Evolutionary conservation across 2,113 vertebrate species (phyloP).

Genomic region (Tragelaphus strepsiceros): DNA sequence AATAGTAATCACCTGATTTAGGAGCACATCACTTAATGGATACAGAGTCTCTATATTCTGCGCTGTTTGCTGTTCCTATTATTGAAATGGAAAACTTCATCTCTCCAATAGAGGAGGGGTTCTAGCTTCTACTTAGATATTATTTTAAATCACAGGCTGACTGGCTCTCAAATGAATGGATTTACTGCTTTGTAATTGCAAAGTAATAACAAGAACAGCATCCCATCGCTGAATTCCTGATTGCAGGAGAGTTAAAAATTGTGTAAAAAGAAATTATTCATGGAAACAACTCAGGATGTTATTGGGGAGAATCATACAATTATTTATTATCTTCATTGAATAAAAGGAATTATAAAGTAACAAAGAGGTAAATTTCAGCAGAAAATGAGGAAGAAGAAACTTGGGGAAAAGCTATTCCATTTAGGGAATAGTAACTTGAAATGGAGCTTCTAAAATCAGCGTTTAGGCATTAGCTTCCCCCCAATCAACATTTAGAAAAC

Average conservation of each 20-base stretch:
- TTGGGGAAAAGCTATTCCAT: neutral
- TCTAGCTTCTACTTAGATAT: neutral
- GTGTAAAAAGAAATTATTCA: neutral
- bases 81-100: neutral
- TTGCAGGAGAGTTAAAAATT: slow-evolving; percentile 7
- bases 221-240: neutral
- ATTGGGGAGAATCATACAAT: neutral
- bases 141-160: neutral
- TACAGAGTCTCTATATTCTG: neutral
- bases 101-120: neutral
- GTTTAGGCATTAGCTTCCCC: neutral
- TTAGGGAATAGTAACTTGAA: slow-evolving; percentile 14
- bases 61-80: neutral
- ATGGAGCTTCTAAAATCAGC: neutral
- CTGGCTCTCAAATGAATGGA: neutral
- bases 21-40: neutral
- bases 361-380: slow-evolving; percentile 19
- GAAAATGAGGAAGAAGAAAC: slow-evolving; percentile 22
- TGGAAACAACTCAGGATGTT: neutral
- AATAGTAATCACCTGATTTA: neutral
- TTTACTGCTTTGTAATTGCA: slow-evolving; percentile 8
- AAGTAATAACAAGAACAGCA: neutral
- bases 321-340: slow-evolving; percentile 27
- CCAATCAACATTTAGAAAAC: neutral
- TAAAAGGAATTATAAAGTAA: slow-evolving; percentile 30